Evolutionary conservation across 2,888 invertebrate species (phyloP), one percentile per base, ranked within the genome.

Genomic region (Hemithea aestivaria): DNA sequence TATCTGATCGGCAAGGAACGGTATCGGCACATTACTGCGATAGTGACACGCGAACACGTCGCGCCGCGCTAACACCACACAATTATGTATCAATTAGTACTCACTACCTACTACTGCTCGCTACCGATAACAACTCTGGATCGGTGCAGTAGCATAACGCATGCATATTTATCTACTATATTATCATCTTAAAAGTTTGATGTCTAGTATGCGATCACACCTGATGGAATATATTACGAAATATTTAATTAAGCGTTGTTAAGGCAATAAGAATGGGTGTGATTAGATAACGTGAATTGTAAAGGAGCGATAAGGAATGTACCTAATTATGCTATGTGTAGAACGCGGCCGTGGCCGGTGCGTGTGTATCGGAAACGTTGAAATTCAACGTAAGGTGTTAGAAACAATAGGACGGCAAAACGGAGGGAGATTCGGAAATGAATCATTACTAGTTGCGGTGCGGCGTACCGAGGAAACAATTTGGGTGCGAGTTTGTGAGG

Each of bases 1-100:
- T 71, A 65, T 46, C 50, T 39, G 52, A 67, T 67, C 64, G 55
- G 53, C 59, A 56, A 64, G 62, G 62, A 61, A 50, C 51, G 50
- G 48, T 60, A 59, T 62, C 60, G 50, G 53, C 42, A 44, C 41
- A 48, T 51, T 40, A 48, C 23, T 35, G 22, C 41, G 44, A 48
- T 48, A 42, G 26, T 42, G 29, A 21, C 27, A 9, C 5, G 7
- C 20, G 23, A 7, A 10, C 16, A 8, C 22, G 30, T n/a, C 34
- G 20, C 25, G 16, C 26, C 8, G n/a, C 20, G 23, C 25, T 8
- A 9, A 10, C 11, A 16, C 20, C 7, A n/a, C 7, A 16, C 16
- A 16, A 16, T 16, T 16, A 16, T n/a, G 16, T 16, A 16, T n/a
- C n/a, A 16, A 5, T 16, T 4, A 5, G 16, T 16, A 16, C n/a